Base-by-base conservation (phyloP, 2,888 invertebrate genomes). In the Amblyjoppa proteus region DNA sequence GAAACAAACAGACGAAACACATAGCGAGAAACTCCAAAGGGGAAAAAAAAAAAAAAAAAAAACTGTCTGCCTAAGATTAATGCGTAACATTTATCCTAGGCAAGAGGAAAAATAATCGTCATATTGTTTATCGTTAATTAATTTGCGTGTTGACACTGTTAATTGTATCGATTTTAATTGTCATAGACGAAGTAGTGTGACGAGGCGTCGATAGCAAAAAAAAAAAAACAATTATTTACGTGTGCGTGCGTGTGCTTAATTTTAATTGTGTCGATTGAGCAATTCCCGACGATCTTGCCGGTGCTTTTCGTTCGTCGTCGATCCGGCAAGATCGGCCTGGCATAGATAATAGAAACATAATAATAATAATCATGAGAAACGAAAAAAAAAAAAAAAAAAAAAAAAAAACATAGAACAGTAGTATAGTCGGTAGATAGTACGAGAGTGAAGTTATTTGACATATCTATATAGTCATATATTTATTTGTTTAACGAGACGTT, bases 351-450 rank as follows among this genome's bases (percentile, higher is more conserved):
- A 71, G 75, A 82, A 16, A 61, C 4, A 61, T 1, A 61, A 89
- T 91, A 92, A 90, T 88, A 66, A 28, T 84, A 82, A 82, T 81
- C 80, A 88, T 87, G 82, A 88, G 69, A 88, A 90, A 20, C 20
- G 20, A 20, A 20, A 20, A 20, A 20, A 20, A 20, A 20, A 20
- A 20, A 20, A 20, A 20, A 20, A 20, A 20, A 20, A 20, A 20
- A 20, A 20, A 20, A 90, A 90, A 87, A 86, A 89, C 28, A 91
- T 92, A 92, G 91, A 88, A 90, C 91, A 80, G 84, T 92, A 92
- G 91, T 91, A 91, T 88, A 91, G 91, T 88, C 87, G 81, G 92
- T 92, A 92, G 92, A 91, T 91, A 92, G 92, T 91, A 91, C 84
- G 89, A 91, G 89, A 91, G 91, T 92, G 90, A 88, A 81, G 87